Conservation (phyloP, 2,797 vertebrate species). For the Anableps anableps region DNA sequence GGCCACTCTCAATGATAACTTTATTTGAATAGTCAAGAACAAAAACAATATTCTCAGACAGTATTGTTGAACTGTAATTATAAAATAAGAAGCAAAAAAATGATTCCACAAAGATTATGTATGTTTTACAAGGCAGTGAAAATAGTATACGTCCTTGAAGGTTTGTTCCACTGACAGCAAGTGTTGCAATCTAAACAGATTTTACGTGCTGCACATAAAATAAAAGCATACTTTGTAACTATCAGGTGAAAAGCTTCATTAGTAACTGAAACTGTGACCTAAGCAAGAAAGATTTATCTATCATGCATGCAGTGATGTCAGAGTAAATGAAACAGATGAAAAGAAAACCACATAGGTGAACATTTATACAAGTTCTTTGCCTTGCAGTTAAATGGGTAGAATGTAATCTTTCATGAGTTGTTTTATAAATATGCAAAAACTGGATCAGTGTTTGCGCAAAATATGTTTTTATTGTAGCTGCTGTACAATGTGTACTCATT, state of each 20-base stretch:
- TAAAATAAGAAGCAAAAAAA: not conserved
- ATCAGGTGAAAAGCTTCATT: slow-evolving; percentile 39
- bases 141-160: not conserved
- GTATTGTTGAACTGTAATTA: not conserved
- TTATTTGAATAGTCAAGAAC: not conserved
- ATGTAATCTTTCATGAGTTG: not conserved
- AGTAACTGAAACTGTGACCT: slow-evolving; percentile 33
- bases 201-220: slow-evolving; percentile 9
- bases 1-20: not conserved
- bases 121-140: not conserved
- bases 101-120: too few relatives aligned
- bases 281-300: slow-evolving; percentile 37
- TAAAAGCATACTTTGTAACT: slow-evolving; percentile 21
- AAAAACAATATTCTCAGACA: not conserved
- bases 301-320: not conserved
- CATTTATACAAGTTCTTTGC: not conserved
- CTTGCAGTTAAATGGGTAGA: slow-evolving; percentile 5
- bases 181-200: not conserved
- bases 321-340: not conserved
- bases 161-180: not conserved
- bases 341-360: not conserved
- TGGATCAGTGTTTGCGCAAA: slow-evolving; percentile 9
- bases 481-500: slow-evolving; percentile 9
- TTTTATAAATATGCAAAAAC: not conserved
- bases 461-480: not conserved